Evolutionary conservation across 2,113 vertebrate species (phyloP), one percentile per base, ranked within the genome.

Genomic region (Lagenorhynchus albirostris): DNA sequence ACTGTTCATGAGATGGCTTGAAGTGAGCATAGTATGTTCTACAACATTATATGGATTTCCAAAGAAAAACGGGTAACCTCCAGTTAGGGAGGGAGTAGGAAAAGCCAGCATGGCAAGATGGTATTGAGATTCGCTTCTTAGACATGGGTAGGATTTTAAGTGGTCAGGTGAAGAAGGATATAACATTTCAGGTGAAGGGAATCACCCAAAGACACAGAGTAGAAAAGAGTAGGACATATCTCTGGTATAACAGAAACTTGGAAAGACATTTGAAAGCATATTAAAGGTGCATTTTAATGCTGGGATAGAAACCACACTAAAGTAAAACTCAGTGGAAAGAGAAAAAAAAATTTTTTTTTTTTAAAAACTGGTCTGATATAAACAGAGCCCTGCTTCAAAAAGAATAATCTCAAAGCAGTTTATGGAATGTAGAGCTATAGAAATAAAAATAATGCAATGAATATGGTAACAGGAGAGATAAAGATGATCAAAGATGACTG

Each of bases 341-440:
- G n/a, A 84, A 91, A 38, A 36, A 4, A 81, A 91, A 38, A 29
- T 0, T 0, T 33, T 26, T 81, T 26, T 81, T 67, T 63, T 44
- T 68, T 17, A 23, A 29, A 83, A 11, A 63, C 41, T 70, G 15
- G 86, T 62, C 38, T 77, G 31, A 76, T 86, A 10, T 50, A 94
- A 76, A 55, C 11, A 9, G 31, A 76, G 18, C 12, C 94, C n/a
- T 89, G 41, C 73, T 96, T 71, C 53, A 74, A 71, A 77, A 63
- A 70, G 73, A 94, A 76, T 71, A 63, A 63, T 89, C 71, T 89
- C 79, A 81, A 89, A 92, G 25, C 83, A 33, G 29, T 89, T 92
- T 77, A 76, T 36, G 23, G 70, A 41, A 53, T 36, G 26, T 38
- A 4, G 21, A 88, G 41, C 65, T 80, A 31, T n/a, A 89, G 83